phyloP scores from a whole-genome alignment of 2,888 invertebrate genomes.

The Drosophila suboccidentalis region DNA sequence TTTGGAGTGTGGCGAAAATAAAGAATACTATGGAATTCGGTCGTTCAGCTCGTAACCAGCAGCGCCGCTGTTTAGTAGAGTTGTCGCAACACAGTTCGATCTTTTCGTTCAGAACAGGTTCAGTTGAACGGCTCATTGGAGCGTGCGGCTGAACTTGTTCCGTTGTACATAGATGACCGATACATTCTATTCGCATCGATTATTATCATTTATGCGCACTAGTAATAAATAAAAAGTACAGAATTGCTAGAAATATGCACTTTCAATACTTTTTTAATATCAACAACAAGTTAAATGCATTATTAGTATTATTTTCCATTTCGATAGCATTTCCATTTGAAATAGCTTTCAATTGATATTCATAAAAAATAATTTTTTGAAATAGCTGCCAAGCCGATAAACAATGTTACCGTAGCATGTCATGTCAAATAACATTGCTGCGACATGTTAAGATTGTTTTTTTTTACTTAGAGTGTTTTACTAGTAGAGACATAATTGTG shows the following conservation, averaged over 20 bases:
- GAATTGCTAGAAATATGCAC: neutral
- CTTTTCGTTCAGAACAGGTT: neutral
- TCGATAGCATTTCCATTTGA: too few relatives aligned
- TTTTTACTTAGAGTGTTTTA: neutral
- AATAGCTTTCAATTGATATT: too few relatives aligned
- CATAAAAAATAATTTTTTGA: too few relatives aligned
- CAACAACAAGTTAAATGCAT: neutral
- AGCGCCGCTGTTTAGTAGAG: conserved; percentile 44
- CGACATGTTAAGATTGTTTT: neutral
- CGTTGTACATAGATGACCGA: neutral
- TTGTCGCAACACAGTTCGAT: neutral
- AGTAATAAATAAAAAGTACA: neutral
- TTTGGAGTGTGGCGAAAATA: conserved; percentile 59
- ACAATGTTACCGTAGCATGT: neutral
- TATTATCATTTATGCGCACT: neutral
- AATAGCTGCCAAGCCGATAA: neutral
- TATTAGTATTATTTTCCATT: too few relatives aligned
- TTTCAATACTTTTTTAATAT: neutral
- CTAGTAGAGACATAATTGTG: neutral
- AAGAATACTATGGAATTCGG: conserved; percentile 53
- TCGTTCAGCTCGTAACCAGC: conserved; percentile 46
- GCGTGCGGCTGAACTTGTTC: neutral
- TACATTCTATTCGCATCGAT: neutral
- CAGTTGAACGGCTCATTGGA: neutral
- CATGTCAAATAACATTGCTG: neutral